A percentile compares a stretch with the other conserved stretches of the same genome.
These are phyloP conservation scores for Lophochroa leadbeateri DNA, from an alignment of 2,113 vertebrate species.

Conservation along the genomic window DNA sequence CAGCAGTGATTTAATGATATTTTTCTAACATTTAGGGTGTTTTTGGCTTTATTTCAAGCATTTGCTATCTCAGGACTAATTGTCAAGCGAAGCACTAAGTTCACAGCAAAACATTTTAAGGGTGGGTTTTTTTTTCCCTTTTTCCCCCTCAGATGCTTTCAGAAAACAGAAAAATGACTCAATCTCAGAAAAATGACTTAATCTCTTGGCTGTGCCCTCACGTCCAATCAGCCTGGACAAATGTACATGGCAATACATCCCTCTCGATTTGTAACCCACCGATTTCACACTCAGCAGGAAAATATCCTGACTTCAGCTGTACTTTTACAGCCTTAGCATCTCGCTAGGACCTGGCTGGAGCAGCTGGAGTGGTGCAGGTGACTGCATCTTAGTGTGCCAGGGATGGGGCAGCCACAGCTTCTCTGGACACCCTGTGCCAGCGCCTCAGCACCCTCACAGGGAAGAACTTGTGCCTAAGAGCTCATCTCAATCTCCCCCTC, in stretches of 20 bases:
- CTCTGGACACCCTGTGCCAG: not conserved
- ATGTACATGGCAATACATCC: not conserved
- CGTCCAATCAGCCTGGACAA: not conserved
- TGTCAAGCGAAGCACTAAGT: not conserved
- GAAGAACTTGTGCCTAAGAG: not conserved
- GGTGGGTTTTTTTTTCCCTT: not conserved
- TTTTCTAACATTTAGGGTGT: not conserved
- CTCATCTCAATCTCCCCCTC: not conserved
- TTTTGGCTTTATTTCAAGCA: not conserved
- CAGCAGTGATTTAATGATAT: not conserved
- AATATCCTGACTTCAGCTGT: conserved; percentile 54
- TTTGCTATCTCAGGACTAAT: not conserved
- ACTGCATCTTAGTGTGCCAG: not conserved
- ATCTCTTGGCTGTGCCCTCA: not conserved
- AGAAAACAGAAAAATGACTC: not conserved
- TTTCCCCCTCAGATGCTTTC: not conserved
- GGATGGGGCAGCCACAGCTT: no score
- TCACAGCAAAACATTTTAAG: not conserved
- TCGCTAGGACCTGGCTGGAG: not conserved
- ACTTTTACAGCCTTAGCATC: conserved; percentile 13
- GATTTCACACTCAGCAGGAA: conserved; percentile 25
- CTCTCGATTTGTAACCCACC: not conserved
- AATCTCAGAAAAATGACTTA: not conserved
- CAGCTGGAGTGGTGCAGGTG: not conserved
- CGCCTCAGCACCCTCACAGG: not conserved